Evolutionary conservation across 2,888 invertebrate genomes (phyloP).

Genomic region (Mesoligia furuncula): DNA sequence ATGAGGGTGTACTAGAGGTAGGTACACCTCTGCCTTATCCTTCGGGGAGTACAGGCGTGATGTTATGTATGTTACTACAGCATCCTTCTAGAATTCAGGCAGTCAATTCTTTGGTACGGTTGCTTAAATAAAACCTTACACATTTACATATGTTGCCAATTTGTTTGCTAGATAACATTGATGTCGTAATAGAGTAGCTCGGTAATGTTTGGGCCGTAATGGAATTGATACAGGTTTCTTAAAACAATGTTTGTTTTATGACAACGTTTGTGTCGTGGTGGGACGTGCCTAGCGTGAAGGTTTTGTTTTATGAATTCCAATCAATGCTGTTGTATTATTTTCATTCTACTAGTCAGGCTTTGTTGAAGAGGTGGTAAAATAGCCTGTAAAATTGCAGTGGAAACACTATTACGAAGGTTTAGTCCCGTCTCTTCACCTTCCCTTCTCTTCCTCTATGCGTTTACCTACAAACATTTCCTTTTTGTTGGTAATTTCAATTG

Average conservation of each 20-base stretch:
- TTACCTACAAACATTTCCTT: too few relatives aligned
- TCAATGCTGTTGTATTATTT: constrained; percentile 4
- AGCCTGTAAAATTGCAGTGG: background rate
- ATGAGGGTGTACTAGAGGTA: background rate
- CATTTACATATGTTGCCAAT: constrained; percentile 34
- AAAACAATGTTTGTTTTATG: constrained; percentile 49
- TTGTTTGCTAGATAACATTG: constrained; percentile 53
- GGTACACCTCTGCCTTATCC: background rate
- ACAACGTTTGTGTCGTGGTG: constrained; percentile 9
- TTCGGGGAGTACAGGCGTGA: too few relatives aligned
- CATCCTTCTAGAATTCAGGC: background rate
- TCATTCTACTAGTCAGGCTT: background rate
- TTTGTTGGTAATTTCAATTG: too few relatives aligned
- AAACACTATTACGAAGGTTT: background rate
- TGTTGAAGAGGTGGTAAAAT: background rate
- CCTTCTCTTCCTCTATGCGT: too few relatives aligned
- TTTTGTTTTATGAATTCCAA: constrained; percentile 4
- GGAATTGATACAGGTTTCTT: constrained; percentile 51
- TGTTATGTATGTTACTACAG: background rate
- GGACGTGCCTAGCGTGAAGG: background rate
- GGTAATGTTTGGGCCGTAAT: constrained; percentile 45
- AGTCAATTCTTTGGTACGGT: constrained; percentile 7
- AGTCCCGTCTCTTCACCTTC: too few relatives aligned
- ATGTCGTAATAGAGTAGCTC: constrained; percentile 54
- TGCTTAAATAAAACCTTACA: constrained; percentile 45